Evolutionary conservation across 1,140 invertebrate genomes (phyloP).

Genomic region (Planococcus citri): DNA sequence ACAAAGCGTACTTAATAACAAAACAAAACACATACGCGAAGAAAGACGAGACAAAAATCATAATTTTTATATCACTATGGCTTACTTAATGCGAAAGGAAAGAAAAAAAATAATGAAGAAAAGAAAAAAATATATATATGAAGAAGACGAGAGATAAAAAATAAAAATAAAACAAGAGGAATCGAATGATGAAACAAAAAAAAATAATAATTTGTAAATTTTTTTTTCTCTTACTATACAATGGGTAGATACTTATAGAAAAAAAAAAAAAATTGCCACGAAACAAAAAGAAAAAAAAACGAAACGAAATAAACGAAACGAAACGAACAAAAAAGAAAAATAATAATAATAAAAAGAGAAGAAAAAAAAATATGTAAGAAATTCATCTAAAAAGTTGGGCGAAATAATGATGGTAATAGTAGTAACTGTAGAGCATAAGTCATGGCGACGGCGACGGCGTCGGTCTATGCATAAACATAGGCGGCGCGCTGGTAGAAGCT

Average conservation of each 20-base stretch:
- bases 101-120: not conserved
- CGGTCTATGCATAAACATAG: slow-evolving; percentile 26
- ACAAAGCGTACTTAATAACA: too few relatives aligned
- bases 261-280: too few relatives aligned
- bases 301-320: not conserved
- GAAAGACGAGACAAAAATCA: too few relatives aligned
- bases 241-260: too few relatives aligned
- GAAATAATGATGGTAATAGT: slow-evolving; percentile 13
- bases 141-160: not conserved
- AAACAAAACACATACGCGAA: too few relatives aligned
- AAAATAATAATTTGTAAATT: not conserved
- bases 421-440: slow-evolving; percentile 10
- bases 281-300: too few relatives aligned
- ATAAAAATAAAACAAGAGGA: not conserved
- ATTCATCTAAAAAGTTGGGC: not conserved
- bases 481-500: slow-evolving; percentile 21
- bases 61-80: too few relatives aligned
- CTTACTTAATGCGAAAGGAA: not conserved
- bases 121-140: not conserved
- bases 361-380: not conserved
- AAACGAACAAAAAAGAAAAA: not conserved
- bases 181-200: not conserved
- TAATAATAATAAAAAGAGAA: not conserved
- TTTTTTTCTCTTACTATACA: too few relatives aligned
- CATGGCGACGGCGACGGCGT: slow-evolving; percentile 18